Conservation (phyloP, 2,797 vertebrate species). For the Malurus leucopterus region DNA sequence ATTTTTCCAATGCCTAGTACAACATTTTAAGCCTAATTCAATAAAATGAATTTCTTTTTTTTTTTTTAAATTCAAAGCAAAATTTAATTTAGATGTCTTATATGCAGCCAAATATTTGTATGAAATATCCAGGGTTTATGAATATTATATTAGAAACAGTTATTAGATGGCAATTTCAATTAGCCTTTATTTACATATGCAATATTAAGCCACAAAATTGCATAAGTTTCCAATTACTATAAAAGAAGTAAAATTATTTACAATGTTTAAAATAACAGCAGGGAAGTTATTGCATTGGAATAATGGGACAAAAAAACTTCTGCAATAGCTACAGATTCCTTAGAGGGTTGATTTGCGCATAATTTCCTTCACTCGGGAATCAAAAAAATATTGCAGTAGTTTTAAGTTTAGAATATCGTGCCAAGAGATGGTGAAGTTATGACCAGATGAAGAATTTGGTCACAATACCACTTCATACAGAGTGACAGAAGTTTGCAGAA, state of each 20-base stretch:
- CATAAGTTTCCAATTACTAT: conserved; percentile 13
- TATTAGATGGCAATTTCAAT: conserved; percentile 45
- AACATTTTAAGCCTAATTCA: not conserved
- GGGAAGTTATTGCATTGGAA: not conserved
- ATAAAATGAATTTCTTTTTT: not conserved
- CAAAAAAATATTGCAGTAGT: not conserved
- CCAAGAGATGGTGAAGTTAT: not conserved
- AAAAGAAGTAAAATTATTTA: conserved; percentile 24
- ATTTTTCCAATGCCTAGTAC: not conserved
- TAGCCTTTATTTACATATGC: conserved; percentile 39
- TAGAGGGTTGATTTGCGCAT: not conserved
- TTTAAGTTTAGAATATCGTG: not conserved
- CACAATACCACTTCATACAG: not conserved
- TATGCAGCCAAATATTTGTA: not conserved
- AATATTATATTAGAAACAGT: conserved; percentile 19
- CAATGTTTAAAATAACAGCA: conserved; percentile 9
- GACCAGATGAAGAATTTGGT: not conserved
- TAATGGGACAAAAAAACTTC: not conserved
- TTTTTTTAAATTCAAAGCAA: not conserved
- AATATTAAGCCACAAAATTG: conserved; percentile 30
- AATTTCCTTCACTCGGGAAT: not conserved
- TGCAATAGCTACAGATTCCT: not conserved
- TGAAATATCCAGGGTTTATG: conserved; percentile 1
- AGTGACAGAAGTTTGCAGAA: not conserved
- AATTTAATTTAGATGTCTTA: conserved; percentile 17